These are phyloP conservation scores for Drosophila nigromelanica DNA, from an alignment of 1,140 invertebrate species.

Conservation along the genomic window DNA sequence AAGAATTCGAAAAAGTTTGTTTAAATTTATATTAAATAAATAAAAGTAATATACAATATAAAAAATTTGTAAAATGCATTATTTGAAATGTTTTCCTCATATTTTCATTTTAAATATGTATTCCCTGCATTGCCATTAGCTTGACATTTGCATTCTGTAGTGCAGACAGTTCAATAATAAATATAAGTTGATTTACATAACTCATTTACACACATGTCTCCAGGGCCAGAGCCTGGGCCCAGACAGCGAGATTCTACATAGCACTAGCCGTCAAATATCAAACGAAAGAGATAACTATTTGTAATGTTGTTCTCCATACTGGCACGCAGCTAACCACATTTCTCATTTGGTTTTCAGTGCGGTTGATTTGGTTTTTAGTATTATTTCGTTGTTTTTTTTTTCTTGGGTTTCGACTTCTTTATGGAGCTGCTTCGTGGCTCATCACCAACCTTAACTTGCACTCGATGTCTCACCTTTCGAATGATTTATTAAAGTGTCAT, in stretches of 20 bases:
- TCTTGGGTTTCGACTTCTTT: slow-evolving; percentile 21
- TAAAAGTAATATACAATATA: too few species aligned
- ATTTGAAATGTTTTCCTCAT: too few species aligned
- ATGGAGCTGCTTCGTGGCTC: slow-evolving; percentile 45
- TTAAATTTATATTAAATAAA: too few species aligned
- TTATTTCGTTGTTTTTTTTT: slow-evolving; percentile 5
- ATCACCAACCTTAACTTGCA: slow-evolving; percentile 80
- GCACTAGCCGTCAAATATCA: slow-evolving; percentile 47
- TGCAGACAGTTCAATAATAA: slow-evolving; percentile 16
- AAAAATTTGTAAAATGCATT: too few species aligned
- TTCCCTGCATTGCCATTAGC: not conserved
- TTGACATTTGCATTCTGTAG: slow-evolving; percentile 6
- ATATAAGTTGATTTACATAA: slow-evolving; percentile 53
- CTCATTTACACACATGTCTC: slow-evolving; percentile 32
- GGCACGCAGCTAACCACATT: slow-evolving; percentile 57
- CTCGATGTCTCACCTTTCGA: slow-evolving; percentile 83
- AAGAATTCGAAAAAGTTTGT: too few species aligned
- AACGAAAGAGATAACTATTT: slow-evolving; percentile 42
- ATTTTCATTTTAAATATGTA: too few species aligned
- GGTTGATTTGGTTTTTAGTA: slow-evolving; percentile 26
- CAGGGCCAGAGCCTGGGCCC: not conserved
- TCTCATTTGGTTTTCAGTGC: slow-evolving; percentile 59
- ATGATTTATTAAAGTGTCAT: slow-evolving; percentile 84
- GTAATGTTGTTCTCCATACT: slow-evolving; percentile 29
- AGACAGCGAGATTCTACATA: slow-evolving; percentile 23